A percentile compares a stretch with the other conserved stretches of the same genome.
Evolutionary conservation across 2,113 vertebrate species (phyloP).

Genomic region (Aptenodytes forsteri): DNA sequence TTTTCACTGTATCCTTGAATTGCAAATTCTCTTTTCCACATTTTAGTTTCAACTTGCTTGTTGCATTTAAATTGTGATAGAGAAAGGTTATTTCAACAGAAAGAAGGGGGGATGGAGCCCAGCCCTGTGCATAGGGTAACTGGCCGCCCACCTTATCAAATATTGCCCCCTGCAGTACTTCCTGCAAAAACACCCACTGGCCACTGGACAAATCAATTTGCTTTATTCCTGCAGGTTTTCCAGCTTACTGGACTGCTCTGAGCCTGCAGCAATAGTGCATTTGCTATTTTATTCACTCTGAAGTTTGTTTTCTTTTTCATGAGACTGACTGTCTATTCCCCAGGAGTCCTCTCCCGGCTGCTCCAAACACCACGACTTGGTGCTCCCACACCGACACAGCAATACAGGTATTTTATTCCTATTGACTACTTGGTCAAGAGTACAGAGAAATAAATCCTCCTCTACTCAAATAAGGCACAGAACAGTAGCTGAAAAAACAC

Average conservation of each 20-base stretch:
- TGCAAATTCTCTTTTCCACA: neutral
- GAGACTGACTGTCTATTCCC: neutral
- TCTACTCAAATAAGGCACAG: neutral
- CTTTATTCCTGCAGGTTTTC: neutral
- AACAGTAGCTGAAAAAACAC: neutral
- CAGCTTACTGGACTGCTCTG: neutral
- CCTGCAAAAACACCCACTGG: constrained; percentile 1
- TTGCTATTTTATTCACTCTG: neutral
- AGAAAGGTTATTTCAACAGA: neutral
- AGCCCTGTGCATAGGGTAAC: neutral
- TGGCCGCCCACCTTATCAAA: constrained; percentile 14
- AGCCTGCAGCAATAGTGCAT: neutral
- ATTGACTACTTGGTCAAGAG: neutral
- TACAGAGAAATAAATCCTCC: neutral
- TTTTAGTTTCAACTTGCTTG: neutral
- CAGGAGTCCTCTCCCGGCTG: neutral
- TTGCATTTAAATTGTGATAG: neutral
- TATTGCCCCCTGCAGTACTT: constrained; percentile 72
- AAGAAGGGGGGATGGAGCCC: neutral
- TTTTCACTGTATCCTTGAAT: neutral
- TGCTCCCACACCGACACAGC: neutral
- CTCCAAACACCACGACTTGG: neutral
- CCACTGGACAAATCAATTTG: neutral
- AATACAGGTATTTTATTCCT: neutral
- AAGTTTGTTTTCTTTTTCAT: neutral